Conservation (phyloP, 2,113 vertebrate genomes). For the Irena cyanogastra region DNA sequence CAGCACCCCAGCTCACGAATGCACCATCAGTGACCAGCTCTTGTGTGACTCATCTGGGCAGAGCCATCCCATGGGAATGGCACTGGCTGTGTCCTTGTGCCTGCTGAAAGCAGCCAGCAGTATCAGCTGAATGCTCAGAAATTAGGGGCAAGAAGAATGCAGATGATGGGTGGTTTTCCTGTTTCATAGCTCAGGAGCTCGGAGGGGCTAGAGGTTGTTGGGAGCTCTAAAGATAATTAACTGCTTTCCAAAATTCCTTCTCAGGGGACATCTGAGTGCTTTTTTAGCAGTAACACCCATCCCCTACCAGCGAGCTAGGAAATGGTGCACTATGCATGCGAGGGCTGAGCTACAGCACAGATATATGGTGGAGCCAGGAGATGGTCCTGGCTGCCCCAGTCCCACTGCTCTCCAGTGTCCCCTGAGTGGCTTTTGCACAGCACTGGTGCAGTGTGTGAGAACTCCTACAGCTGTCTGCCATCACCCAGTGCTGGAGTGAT, state of each 20-base stretch:
- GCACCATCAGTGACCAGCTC: background rate
- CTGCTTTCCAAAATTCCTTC: background rate
- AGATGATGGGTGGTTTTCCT: background rate
- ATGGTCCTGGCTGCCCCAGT: background rate
- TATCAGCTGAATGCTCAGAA: background rate
- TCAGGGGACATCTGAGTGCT: background rate
- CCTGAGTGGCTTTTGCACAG: background rate
- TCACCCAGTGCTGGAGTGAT: background rate
- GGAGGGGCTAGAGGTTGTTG: background rate
- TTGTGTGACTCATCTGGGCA: background rate
- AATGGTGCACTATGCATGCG: background rate
- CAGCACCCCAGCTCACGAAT: background rate
- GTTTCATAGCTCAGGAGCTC: background rate
- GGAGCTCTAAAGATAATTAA: background rate
- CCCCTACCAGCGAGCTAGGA: accelerated
- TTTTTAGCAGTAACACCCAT: background rate
- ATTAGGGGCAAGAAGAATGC: background rate
- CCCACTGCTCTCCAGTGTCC: background rate
- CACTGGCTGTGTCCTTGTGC: background rate
- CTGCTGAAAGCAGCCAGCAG: background rate
- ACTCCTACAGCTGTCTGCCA: background rate
- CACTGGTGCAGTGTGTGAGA: background rate
- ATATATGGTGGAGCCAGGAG: accelerated
- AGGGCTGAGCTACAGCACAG: background rate
- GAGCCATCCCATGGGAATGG: background rate